Base-by-base conservation (phyloP, 1,140 invertebrate species). In the Apis florea region DNA sequence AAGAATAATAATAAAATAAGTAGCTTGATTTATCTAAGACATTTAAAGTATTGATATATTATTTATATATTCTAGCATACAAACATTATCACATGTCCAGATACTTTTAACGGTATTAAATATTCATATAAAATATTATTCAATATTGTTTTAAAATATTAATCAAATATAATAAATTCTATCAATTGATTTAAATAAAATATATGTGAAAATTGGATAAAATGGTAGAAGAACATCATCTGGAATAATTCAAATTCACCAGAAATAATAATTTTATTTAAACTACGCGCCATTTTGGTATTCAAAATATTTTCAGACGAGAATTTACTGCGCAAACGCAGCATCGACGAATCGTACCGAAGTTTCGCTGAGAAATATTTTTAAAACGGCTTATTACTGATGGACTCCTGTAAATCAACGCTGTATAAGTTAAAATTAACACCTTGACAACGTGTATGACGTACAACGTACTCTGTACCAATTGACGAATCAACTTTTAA, bases 401-500 rank as follows among this genome's bases (percentile, higher is more conserved):
- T 77, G 17, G 8, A 24, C 40, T 47, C 19, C 64, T 49, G 31
- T 49, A 69, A 77, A 69, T 64, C n/a, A 47, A 68, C 13, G 19
- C 69, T 69, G 53, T 59, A 58, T 31, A 68, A 69, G 64, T 77
- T 68, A 77, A 77, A 77, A 69, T 59, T 69, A 77, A 77, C 64
- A 1, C 10, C 53, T 69, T 49, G 75, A 77, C 64, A 69, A 77
- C 75, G 63, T 24, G 69, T 40, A 67, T 77, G 75, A 77, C 75
- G 75, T 64, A 68, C n/a, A 64, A 54, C 13, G 5, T 58, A n/a
- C 31, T 6, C n/a, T 24, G 63, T 56, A 58, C 64, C 31, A 54
- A 26, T 56, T 53, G 13, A 15, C 15, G 15, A 17, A 31, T 47
- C n/a, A 8, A 49, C 68, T 11, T 68, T 68, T 49, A 77, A 77